Conservation (phyloP, 2,888 invertebrate genomes). For the Troides helena region DNA sequence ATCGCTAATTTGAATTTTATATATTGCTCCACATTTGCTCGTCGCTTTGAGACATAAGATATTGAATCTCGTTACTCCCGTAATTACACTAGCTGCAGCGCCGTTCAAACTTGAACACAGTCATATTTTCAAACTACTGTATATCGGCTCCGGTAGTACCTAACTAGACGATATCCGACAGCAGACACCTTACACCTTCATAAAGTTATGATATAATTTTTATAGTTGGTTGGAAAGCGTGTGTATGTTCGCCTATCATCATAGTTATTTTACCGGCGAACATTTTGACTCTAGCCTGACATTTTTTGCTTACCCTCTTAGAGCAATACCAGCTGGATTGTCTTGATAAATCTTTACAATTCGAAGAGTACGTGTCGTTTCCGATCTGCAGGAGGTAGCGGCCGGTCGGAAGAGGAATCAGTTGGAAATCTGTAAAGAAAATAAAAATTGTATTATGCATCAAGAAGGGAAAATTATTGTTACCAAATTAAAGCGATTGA, state of each 20-base stretch:
- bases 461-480: background rate
- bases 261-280: slow-evolving; percentile 29
- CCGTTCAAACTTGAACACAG: too few relatives aligned
- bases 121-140: too few relatives aligned
- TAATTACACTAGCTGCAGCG: too few relatives aligned
- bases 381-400: slow-evolving; percentile 39
- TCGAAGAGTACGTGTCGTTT: slow-evolving; percentile 38
- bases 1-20: too few relatives aligned
- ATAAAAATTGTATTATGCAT: background rate
- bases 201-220: background rate
- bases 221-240: slow-evolving; percentile 17
- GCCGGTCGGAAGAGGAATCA: slow-evolving; percentile 40
- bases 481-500: too few relatives aligned
- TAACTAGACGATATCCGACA: too few relatives aligned
- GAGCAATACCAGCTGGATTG: slow-evolving; percentile 43
- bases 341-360: slow-evolving; percentile 33
- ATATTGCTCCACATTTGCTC: too few relatives aligned
- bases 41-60: too few relatives aligned
- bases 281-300: slow-evolving; percentile 37
- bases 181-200: background rate
- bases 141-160: too few relatives aligned
- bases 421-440: slow-evolving; percentile 30
- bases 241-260: slow-evolving; percentile 35
- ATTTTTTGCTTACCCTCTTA: slow-evolving; percentile 39
- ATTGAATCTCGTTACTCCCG: too few relatives aligned